Base-by-base conservation (phyloP, 2,113 vertebrate genomes). In the Leptocoma aspasia region DNA sequence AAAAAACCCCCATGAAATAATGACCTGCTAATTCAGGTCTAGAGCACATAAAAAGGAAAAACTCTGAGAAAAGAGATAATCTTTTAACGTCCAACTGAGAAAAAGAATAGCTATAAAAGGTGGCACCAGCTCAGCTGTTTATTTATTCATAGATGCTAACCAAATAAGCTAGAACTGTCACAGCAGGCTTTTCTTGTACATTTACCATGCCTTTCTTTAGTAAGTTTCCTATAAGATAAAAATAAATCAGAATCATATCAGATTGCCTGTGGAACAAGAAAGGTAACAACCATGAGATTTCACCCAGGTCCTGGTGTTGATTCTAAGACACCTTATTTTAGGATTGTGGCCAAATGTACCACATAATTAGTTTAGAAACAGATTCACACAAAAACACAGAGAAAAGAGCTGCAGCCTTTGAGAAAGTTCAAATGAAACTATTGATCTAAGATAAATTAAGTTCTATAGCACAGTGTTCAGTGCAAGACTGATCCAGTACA, bases 11-110 rank as follows among this genome's bases (percentile, higher is more conserved):
- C 37, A 86, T 31, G 50, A 90, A 93, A 92, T 96, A 96, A 97
- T 85, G 93, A 95, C 93, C 85, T 96, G 80, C 92, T 97, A 97
- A 97, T 97, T 97, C 94, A 92, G 81, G 88, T 90, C 95, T 86
- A 82, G 52, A 96, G 82, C 75, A 96, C 89, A 95, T 82, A 89
- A 89, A 83, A 96, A 96, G 64, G 83, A 96, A 97, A 97, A 94
- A 13, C 91, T 90, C 54, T 80, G 71, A 95, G 64, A 93, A 90
- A 92, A 80, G 68, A 90, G 95, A 97, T 96, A 97, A 98, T 97
- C 94, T 97, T 94, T 96, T 97, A 97, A 96, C 92, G 95, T 95
- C 90, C 95, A 97, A 79, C 80, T 81, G 80, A 86, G 91, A 71
- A 90, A 97, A 97, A 86, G 70, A 88, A 92, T 81, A 95, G 84